Evolutionary conservation across 1,140 invertebrate genomes (phyloP).

Genomic region (Thaumatotibia leucotreta): DNA sequence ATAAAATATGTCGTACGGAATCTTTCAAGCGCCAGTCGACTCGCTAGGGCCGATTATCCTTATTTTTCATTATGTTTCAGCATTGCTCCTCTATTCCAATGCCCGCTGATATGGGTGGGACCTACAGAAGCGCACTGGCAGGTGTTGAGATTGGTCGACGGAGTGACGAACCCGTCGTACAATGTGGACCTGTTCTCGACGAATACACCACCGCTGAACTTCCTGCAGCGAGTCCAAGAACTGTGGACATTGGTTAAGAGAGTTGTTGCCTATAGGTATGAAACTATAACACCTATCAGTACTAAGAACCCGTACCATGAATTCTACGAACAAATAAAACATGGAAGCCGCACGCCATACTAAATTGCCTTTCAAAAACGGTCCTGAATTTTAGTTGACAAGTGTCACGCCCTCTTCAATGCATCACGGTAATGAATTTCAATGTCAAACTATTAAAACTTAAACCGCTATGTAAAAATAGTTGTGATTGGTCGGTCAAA

Average conservation of each 20-base stretch:
- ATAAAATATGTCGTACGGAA: no score
- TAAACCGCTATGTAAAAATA: no score
- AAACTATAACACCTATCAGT: neutral
- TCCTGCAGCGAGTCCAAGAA: slow-evolving; percentile 33
- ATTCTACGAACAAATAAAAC: no score
- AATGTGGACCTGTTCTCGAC: slow-evolving; percentile 40
- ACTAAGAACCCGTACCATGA: no score
- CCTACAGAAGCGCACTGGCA: slow-evolving; percentile 50
- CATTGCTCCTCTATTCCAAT: slow-evolving; percentile 42
- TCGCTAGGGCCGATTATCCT: neutral
- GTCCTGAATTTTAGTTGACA: no score
- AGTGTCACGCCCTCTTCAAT: no score
- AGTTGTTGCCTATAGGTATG: slow-evolving; percentile 29
- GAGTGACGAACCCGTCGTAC: slow-evolving; percentile 41
- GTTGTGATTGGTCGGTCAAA: no score
- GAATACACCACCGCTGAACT: slow-evolving; percentile 29
- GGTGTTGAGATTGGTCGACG: slow-evolving; percentile 38
- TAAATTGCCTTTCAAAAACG: no score
- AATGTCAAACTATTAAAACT: no score
- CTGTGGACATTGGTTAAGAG: slow-evolving; percentile 35
- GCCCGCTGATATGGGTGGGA: slow-evolving; percentile 45
- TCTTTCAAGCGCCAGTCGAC: no score
- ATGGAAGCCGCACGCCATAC: no score
- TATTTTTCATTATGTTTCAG: slow-evolving; percentile 28
- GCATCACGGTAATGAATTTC: no score